Conservation (phyloP, 37 sponge, comb jelly and placozoan genomes). For the Beroe forskalii region DNA sequence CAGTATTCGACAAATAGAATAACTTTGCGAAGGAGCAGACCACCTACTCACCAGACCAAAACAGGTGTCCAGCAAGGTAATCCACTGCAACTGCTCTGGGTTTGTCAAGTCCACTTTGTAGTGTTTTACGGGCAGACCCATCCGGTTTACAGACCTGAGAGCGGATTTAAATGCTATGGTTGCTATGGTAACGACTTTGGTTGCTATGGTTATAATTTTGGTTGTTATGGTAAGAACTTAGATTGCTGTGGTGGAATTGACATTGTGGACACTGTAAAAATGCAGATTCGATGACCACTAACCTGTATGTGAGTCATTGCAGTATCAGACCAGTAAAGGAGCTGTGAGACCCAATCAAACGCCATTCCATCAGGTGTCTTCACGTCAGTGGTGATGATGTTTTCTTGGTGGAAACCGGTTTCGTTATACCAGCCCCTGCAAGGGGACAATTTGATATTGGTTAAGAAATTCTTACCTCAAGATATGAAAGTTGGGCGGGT, state of each 20-base stretch:
- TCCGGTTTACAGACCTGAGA: slow-evolving; percentile 57
- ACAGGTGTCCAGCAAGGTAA: slow-evolving; percentile 43
- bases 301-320: slow-evolving; percentile 59
- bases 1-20: too few species aligned
- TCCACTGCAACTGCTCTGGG: slow-evolving; percentile 48
- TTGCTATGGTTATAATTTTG: too few species aligned
- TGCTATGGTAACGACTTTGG: too few species aligned
- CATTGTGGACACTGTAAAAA: too few species aligned
- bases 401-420: slow-evolving; percentile 26
- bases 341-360: slow-evolving; percentile 47
- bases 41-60: slow-evolving; percentile 20
- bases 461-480: too few species aligned
- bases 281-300: too few species aligned
- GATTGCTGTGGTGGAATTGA: too few species aligned
- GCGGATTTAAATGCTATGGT: too few species aligned
- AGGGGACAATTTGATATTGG: too few species aligned
- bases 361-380: slow-evolving; percentile 57
- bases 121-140: slow-evolving; percentile 38
- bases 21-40: background rate
- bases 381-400: slow-evolving; percentile 5
- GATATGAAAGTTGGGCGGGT: too few species aligned
- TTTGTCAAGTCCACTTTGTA: background rate
- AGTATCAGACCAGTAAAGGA: slow-evolving; percentile 60
- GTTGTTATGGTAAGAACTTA: too few species aligned
- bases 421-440: slow-evolving; percentile 34